Evolutionary conservation across 2,113 vertebrate genomes (phyloP).

Genomic region (Onychostruthus taczanowskii): DNA sequence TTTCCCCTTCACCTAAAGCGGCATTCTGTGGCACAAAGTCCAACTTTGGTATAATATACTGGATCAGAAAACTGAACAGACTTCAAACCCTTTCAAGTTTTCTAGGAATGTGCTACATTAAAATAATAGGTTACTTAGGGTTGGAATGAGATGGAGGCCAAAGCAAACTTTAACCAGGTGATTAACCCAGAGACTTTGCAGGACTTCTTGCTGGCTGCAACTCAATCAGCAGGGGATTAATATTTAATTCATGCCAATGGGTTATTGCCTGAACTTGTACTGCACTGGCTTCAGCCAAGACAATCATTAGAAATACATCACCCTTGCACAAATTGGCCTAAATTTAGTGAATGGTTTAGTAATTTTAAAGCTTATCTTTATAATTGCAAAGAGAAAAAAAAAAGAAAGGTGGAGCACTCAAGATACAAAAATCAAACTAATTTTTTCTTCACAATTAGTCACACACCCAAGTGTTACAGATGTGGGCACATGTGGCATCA

Average conservation of each 20-base stretch:
- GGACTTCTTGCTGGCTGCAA: slow-evolving; percentile 30
- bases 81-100: slow-evolving; percentile 17
- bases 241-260: slow-evolving; percentile 43
- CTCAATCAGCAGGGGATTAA: slow-evolving; percentile 50
- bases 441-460: background rate
- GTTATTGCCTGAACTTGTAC: slow-evolving; percentile 35
- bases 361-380: background rate
- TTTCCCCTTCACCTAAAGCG: background rate
- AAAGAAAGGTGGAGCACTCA: background rate
- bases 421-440: background rate
- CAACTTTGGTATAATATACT: background rate
- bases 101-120: slow-evolving; percentile 8
- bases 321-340: background rate
- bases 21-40: background rate
- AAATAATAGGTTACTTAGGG: slow-evolving; percentile 44
- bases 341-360: background rate
- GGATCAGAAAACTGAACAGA: slow-evolving; percentile 22
- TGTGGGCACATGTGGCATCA: background rate
- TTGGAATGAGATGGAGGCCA: slow-evolving; percentile 44
- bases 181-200: slow-evolving; percentile 49
- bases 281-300: background rate
- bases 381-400: background rate
- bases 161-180: slow-evolving; percentile 56
- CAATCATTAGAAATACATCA: background rate
- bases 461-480: background rate